Percentiles rank a stretch among this genome's conserved stretches.
Conservation (phyloP, 2,888 invertebrate genomes). For the Nomada flava region DNA sequence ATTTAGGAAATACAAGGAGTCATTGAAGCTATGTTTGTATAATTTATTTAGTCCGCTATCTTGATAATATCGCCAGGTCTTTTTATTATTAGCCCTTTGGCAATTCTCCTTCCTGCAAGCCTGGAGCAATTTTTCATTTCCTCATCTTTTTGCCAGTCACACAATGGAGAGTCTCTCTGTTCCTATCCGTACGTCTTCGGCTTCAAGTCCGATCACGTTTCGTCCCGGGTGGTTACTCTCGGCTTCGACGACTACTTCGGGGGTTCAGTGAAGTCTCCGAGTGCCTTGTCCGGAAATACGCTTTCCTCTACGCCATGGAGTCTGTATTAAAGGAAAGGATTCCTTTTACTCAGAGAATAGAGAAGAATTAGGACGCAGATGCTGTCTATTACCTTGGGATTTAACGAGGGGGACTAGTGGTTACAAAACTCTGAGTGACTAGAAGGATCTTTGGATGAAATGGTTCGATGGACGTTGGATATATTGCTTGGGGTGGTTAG, state of each 20-base stretch:
- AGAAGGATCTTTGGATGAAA: constrained; percentile 19
- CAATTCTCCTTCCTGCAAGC: constrained; percentile 44
- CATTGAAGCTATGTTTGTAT: too few relatives aligned
- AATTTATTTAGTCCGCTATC: too few relatives aligned
- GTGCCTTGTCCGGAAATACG: constrained; percentile 47
- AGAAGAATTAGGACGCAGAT: neutral
- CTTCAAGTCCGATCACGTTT: constrained; percentile 60
- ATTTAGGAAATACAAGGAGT: too few relatives aligned
- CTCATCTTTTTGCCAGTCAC: constrained; percentile 1
- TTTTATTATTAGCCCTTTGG: constrained; percentile 34
- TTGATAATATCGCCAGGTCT: too few relatives aligned
- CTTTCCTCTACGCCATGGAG: constrained; percentile 22
- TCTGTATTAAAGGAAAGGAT: constrained; percentile 48
- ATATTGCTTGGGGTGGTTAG: neutral
- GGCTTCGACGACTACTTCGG: constrained; percentile 33
- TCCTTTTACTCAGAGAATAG: constrained; percentile 7
- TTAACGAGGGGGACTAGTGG: constrained; percentile 23
- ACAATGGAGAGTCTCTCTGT: constrained; percentile 11
- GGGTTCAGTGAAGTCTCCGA: constrained; percentile 39
- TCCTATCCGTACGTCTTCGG: constrained; percentile 3
- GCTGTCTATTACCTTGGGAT: neutral
- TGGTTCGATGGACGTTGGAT: neutral
- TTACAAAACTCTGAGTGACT: neutral
- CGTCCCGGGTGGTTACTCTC: constrained; percentile 13
- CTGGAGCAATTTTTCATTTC: constrained; percentile 7